Conservation (phyloP, 2,888 invertebrate genomes). For the Cryptus viduatorius region DNA sequence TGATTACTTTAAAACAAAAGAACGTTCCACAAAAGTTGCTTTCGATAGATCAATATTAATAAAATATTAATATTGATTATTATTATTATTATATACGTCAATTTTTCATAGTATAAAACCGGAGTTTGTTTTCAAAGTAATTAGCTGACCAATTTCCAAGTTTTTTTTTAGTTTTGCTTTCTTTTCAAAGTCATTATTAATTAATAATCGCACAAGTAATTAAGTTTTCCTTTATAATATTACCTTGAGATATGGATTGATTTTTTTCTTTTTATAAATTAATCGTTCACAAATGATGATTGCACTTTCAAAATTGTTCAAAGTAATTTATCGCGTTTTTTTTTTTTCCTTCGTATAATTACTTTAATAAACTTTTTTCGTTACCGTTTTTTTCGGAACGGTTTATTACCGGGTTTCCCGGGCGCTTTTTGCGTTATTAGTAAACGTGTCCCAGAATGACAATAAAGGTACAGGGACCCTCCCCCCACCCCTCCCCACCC, state of each 20-base stretch:
- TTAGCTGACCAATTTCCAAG: no score
- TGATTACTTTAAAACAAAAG: neutral
- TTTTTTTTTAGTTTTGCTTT: no score
- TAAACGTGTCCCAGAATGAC: conserved; percentile 46
- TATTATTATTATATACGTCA: no score
- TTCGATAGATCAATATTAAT: no score
- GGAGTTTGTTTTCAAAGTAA: no score
- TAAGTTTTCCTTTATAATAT: no score
- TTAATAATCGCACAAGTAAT: no score
- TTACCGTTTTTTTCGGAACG: neutral
- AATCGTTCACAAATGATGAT: neutral
- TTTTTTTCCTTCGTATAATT: neutral
- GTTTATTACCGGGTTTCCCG: neutral
- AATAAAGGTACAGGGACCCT: conserved; percentile 25
- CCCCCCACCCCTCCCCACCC: neutral
- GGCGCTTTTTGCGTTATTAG: conserved; percentile 5
- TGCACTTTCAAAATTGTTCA: neutral
- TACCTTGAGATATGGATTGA: no score
- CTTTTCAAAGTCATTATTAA: no score
- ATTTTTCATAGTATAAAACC: no score
- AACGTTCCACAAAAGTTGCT: neutral
- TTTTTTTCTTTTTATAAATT: no score
- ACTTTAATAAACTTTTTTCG: neutral
- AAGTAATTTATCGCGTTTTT: neutral
- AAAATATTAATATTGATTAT: no score